Evolutionary conservation across 2,797 vertebrate species (phyloP).

Genomic region (Sebastes kiyomatsui): DNA sequence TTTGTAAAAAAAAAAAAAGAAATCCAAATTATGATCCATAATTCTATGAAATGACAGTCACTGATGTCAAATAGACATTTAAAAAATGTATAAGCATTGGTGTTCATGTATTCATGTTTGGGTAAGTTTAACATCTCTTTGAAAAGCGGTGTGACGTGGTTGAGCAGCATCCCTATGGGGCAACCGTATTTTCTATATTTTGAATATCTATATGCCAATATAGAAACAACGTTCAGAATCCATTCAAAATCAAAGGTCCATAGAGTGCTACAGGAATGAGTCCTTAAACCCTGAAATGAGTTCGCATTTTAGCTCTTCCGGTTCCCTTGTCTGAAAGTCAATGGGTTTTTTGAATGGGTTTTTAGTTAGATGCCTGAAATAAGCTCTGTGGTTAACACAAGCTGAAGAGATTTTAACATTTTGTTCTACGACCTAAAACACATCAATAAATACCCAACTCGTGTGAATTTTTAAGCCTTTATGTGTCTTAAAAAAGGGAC

Average conservation of each 20-base stretch:
- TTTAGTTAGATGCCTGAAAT: no score
- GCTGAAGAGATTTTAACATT: no score
- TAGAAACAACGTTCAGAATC: neutral
- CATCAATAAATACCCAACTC: no score
- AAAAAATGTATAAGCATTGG: neutral
- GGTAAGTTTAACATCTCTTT: neutral
- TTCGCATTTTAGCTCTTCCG: no score
- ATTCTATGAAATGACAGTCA: neutral
- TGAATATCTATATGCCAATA: neutral
- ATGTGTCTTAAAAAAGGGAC: no score
- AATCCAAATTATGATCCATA: neutral
- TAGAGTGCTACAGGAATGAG: no score
- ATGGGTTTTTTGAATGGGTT: no score
- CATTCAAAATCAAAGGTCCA: neutral
- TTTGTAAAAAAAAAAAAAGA: neutral
- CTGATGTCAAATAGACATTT: neutral
- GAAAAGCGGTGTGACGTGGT: neutral
- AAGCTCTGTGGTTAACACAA: no score
- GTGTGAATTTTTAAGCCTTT: no score
- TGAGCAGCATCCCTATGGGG: neutral
- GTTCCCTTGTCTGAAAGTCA: no score
- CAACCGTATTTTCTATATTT: neutral
- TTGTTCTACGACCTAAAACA: accelerated
- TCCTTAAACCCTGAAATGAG: no score
- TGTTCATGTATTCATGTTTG: neutral